These are phyloP conservation scores for Micronycteris hirsuta DNA, from an alignment of 2,113 vertebrate genomes.

Conservation along the genomic window DNA sequence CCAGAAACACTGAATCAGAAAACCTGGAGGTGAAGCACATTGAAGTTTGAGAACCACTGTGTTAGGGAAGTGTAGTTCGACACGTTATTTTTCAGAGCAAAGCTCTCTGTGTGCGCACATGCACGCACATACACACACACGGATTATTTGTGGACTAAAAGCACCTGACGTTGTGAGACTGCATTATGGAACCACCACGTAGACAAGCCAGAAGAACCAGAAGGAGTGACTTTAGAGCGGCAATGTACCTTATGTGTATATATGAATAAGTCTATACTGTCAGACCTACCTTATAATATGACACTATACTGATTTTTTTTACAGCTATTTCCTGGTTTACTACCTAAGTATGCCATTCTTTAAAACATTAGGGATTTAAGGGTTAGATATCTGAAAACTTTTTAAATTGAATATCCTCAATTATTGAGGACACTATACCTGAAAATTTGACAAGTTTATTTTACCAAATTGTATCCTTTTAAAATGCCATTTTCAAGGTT, in stretches of 20 bases:
- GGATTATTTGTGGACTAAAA: neutral
- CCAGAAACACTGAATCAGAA: neutral
- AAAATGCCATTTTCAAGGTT: neutral
- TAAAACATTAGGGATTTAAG: constrained; percentile 15
- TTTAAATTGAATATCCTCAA: constrained; percentile 30
- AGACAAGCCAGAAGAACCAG: neutral
- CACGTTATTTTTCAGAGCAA: neutral
- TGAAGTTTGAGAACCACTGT: neutral
- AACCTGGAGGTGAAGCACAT: neutral
- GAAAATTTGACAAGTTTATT: constrained; percentile 22
- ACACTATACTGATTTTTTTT: constrained; percentile 51
- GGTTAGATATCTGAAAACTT: constrained; percentile 23
- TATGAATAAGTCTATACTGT: neutral
- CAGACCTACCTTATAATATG: neutral
- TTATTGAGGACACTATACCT: neutral
- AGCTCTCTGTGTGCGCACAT: neutral
- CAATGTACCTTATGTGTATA: neutral
- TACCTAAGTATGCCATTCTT: constrained; percentile 14
- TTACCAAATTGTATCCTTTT: constrained; percentile 21
- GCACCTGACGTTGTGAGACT: neutral
- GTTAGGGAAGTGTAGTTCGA: neutral
- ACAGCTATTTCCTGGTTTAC: neutral
- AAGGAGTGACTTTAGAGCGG: neutral
- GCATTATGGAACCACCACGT: neutral
- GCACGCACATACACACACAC: neutral